A percentile compares a stretch with the other conserved stretches of the same genome.
Evolutionary conservation across 2,113 vertebrate genomes (phyloP).

Genomic region (Peucedramus taeniatus): DNA sequence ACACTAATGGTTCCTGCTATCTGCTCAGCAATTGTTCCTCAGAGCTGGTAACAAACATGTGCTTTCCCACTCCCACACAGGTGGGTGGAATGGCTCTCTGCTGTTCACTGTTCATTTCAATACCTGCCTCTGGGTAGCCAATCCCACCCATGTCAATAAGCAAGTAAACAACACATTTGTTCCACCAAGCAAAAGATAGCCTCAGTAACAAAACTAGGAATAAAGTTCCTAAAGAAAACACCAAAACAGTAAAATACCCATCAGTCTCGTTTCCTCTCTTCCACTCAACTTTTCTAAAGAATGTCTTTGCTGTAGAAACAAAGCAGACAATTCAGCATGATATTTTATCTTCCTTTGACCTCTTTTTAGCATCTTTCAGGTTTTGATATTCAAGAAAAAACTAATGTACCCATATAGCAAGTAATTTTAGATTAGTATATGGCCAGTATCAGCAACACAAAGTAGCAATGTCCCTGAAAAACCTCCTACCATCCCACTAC

Average conservation of each 20-base stretch:
- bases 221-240: not conserved
- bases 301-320: not conserved
- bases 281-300: not conserved
- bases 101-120: not conserved
- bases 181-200: not conserved
- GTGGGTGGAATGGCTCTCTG: not conserved
- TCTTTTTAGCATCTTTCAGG: not conserved
- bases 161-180: not conserved
- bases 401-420: not conserved
- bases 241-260: not conserved
- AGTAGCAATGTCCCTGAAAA: not conserved
- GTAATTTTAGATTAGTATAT: not conserved
- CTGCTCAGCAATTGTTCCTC: not conserved
- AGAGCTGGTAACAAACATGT: not conserved
- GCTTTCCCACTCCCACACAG: not conserved
- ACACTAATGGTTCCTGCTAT: not conserved
- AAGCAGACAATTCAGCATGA: not conserved
- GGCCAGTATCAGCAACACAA: not conserved
- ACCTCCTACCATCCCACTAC: not conserved
- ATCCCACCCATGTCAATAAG: not conserved
- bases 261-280: not conserved
- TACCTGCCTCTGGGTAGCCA: not conserved
- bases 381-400: not conserved
- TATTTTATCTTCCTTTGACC: not conserved
- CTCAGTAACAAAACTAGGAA: not conserved